Base-by-base conservation (phyloP, 1,140 invertebrate species). In the Tetramorium parvispinum region DNA sequence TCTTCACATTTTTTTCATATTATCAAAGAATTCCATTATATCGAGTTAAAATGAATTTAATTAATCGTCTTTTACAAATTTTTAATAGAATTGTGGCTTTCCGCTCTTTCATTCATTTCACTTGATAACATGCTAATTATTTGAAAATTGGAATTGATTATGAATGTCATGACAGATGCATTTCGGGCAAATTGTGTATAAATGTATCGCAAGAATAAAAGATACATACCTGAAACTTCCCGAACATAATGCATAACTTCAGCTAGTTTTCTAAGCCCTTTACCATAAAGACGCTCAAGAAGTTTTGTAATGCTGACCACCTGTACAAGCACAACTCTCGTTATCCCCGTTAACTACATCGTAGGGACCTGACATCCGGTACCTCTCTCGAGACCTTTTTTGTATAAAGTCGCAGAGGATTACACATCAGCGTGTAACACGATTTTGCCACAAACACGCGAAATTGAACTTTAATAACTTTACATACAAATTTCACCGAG, bases 381-480 rank as follows among this genome's bases (percentile, higher is more conserved):
- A 24, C 6, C 24, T 75, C 53, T 73, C 66, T 57, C 6, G 77
- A 68, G 46, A 68, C 5, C 16, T 73, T 40, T 88, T 53, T 68
- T 61, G 55, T 68, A 18, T 43, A 59, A 73, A 61, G n/a, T 75
- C 66, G n/a, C 43, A 32, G 24, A 66, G 21, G 18, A 61, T 66
- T n/a, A 5, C 46, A 40, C 53, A n/a, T 21, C 53, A 57, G 13
- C 65, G 24, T 66, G 65, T 13, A 68, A 46, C 53, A 59, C 66
- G n/a, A 73, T 46, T 75, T 71, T 79, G 24, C 11, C 13, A 21
- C n/a, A 37, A 65, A 59, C 68, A 73, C 53, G 40, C 53, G 27
- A 55, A 40, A 83, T 83, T 61, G 53, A 73, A 83, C 51, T 75
- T 83, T 75, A 83, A 83, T 83, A n/a, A 43, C 40, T 83, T 59